Base-by-base conservation (phyloP, 2,888 invertebrate species). In the Argyra leucocephala region DNA sequence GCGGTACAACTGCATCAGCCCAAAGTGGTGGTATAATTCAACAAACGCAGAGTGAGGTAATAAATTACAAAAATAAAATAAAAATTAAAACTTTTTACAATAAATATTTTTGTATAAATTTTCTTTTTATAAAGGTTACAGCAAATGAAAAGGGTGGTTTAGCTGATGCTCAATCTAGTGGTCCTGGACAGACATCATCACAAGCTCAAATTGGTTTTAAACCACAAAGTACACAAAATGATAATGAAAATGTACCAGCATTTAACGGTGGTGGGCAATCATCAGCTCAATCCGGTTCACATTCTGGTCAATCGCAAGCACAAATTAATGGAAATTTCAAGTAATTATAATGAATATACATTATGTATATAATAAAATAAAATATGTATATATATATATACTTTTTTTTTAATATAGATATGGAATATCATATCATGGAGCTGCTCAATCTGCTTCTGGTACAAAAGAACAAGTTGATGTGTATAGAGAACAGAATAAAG, bases 121-220 rank as follows among this genome's bases (percentile, higher is more conserved):
- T n/a, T 22, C 0, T 22, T 57, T 87, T 87, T 74, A 85, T 87
- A 5, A 86, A 90, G 82, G 90, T 92, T 0, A 88, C 90, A 80
- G 91, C 91, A 3, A 88, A 89, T 69, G 84, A 86, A 36, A 89
- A 88, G 77, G 92, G 93, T 22, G 92, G 92, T 5, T 84, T 91
- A 82, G 91, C 92, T 2, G 91, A 92, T 76, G 90, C 92, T 0
- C 91, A 92, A 81, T 89, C 92, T 0, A 87, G 87, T 72, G 92
- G 91, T 0, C 88, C 89, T 3, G 92, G 91, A 5, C 89, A 88
- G 72, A 91, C 92, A 1, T 91, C 90, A 0, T 92, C 91, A 37
- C 92, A 93, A 81, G 92, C 93, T 3, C 92, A 93, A 80, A 91
- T 93, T 67, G 92, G 91, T 1, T 92, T 93, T 74, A 86, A 87